These are phyloP conservation scores for Micrasema minimum DNA, from an alignment of 1,140 invertebrate genomes.

Conservation along the genomic window DNA sequence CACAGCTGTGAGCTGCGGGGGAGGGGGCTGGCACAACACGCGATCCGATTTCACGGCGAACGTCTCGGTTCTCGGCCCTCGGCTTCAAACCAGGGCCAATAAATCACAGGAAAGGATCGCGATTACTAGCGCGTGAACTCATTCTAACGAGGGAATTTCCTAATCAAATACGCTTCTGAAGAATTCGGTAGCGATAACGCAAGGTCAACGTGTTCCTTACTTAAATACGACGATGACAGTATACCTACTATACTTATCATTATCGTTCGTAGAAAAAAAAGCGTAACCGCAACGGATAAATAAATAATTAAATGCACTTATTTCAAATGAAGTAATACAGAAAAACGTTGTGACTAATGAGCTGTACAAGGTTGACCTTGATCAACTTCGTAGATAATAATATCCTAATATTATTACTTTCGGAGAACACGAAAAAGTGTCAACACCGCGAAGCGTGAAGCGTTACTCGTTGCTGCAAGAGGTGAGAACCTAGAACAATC, in stretches of 20 bases:
- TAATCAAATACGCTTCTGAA: background rate
- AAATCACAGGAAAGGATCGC: background rate
- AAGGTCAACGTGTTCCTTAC: background rate
- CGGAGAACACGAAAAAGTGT: too few species aligned
- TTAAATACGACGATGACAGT: too few species aligned
- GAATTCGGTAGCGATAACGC: conserved; percentile 3
- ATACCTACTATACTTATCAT: too few species aligned
- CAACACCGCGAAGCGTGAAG: background rate
- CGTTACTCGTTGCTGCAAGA: background rate
- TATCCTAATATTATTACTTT: too few species aligned
- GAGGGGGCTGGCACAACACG: background rate
- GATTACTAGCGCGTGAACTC: conserved; percentile 13
- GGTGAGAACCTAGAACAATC: background rate
- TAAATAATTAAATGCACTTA: too few species aligned
- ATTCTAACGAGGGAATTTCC: background rate
- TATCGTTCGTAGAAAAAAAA: background rate
- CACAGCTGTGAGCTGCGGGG: background rate
- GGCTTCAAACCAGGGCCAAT: too few species aligned
- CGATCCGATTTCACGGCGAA: conserved; percentile 27
- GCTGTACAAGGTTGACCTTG: background rate
- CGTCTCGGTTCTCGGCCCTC: background rate
- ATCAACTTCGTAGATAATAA: background rate
- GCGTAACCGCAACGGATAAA: too few species aligned
- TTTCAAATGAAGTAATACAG: too few species aligned
- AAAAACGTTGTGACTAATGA: background rate